Base-by-base conservation (phyloP, 2,888 invertebrate genomes). In the Caenorhabditis imperialis region DNA sequence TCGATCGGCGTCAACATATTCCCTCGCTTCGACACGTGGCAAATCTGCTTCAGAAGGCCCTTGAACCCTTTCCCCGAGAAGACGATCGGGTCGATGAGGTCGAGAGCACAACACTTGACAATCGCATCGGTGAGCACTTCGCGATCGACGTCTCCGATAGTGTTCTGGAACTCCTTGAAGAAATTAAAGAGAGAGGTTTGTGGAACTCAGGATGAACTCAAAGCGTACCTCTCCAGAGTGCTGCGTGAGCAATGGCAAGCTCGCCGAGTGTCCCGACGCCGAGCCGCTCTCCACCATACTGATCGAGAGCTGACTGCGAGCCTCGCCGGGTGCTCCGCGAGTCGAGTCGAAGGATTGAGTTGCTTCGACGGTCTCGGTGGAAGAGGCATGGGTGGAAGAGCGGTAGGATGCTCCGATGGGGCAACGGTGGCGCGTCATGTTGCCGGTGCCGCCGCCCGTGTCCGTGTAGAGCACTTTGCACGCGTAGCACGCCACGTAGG, bases 391-490 rank as follows among this genome's bases (percentile, higher is more conserved):
- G 8, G 72, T 67, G 71, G 71, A 76, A n/a, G 69, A 71, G 18
- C 85, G 74, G 50, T 85, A 85, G 67, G 82, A 82, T 50, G 61
- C 75, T 25, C 84, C 83, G 37, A 83, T 75, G 2, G 82, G 81
- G 44, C 86, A 86, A 16, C 86, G 73, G 72, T 86, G 86, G 2
- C 86, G 55, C 14, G 86, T 86, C 86, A 86, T 86, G 65, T 86
- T 86, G 4, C 86, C 86, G 18, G 86, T 86, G 25, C 86, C 86
- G 18, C 86, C 86, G 16, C 86, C 86, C 7, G 86, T 86, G 67
- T 86, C 86, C 27, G 86, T 86, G 75, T 86, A 86, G 55, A 86
- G 75, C 10, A 86, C 81, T 72, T 86, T 86, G 74, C 86, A 86
- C 3, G 86, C 86, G 61, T 85, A 85, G 53, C 86, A 86, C 25